Evolutionary conservation across 23 tunicate species (phyloP), one percentile per base, ranked within the genome.

Genomic region (Clavelina lepadiformis): DNA sequence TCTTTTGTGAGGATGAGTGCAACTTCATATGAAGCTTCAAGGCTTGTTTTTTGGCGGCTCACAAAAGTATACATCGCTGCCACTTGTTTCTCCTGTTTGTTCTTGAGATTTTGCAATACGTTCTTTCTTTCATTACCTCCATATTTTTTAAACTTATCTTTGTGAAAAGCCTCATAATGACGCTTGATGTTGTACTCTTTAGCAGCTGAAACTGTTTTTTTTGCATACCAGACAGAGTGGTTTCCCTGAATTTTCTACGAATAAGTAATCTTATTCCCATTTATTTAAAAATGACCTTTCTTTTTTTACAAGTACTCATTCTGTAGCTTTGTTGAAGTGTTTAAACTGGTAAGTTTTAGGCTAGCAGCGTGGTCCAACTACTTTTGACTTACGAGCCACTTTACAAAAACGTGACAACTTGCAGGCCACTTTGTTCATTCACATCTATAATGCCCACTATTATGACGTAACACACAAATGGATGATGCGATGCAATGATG

Each of bases 11-110:
- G 60, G 15, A 38, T 33, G 25, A 64, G n/a, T 53, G 58, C 58
- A 53, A 60, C 66, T 60, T 60, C 46, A 60, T 60, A 64, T 64
- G 70, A 64, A 35, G 70, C 70, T 38, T 33, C 53, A 5, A 64
- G 70, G 60, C 53, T 64, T 26, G 60, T 5, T 4, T 31, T 64
- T 38, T 37, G 53, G 37, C 28, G 24, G 53, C 53, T 64, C 60
- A 38, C 70, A 38, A 38, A 64, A 64, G 35, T 38, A 23, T 23
- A 38, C 53, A 64, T 64, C 70, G 53, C 37, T 35, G 31, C 28
- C 30, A 36, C 53, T 64, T 64, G 70, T 38, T 64, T 38, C n/a
- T n/a, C n/a, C 54, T 36, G 65, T 58, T 65, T 65, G 0, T 13
- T 44, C 33, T 65, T 65, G 29, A 65, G 71, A 38, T 38, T 0